Base-by-base conservation (phyloP, 1,140 invertebrate genomes). In the Drosophila mauritiana region DNA sequence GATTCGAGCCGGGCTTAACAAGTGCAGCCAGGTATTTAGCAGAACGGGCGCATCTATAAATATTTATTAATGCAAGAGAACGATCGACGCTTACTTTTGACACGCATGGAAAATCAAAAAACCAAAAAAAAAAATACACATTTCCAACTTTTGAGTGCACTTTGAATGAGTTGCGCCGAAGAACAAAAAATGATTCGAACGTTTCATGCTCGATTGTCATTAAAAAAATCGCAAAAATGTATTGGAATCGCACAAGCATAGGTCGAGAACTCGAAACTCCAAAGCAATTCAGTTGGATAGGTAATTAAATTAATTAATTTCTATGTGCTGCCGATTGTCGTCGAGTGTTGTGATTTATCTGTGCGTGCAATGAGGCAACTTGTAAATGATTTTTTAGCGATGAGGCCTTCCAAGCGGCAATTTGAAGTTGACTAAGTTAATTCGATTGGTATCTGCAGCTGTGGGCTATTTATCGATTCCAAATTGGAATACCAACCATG, bases 261-360 rank as follows among this genome's bases (percentile, higher is more conserved):
- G 57, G 62, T 70, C 49, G 51, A 59, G 46, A 59, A 74, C 63
- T 84, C 54, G 46, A 56, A 49, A 54, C 51, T 57, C 25, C 56
- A 52, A 77, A 73, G 78, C 79, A 76, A 65, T 80, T 74, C 73
- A 51, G 56, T 51, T 80, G 64, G 81, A 80, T 84, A 85, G 85
- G 81, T 85, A 84, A 84, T 84, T 84, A 84, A 84, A 84, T 84
- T 85, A 85, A 84, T 84, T 84, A 84, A 78, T 73, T 84, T 84
- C 69, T 75, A 85, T 84, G 58, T 79, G 65, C 72, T 63, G 63
- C 55, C 80, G 54, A 73, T 77, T 77, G 73, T 75, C 53, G 61
- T 77, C 63, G 56, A 63, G 63, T 63, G 61, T 80, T 64, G 65
- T 64, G 65, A 84, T 77, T 81, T 81, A 81, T 72, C 65, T 76